Evolutionary conservation across 2,888 invertebrate genomes (phyloP).

Genomic region (Dryomyza anilis): DNA sequence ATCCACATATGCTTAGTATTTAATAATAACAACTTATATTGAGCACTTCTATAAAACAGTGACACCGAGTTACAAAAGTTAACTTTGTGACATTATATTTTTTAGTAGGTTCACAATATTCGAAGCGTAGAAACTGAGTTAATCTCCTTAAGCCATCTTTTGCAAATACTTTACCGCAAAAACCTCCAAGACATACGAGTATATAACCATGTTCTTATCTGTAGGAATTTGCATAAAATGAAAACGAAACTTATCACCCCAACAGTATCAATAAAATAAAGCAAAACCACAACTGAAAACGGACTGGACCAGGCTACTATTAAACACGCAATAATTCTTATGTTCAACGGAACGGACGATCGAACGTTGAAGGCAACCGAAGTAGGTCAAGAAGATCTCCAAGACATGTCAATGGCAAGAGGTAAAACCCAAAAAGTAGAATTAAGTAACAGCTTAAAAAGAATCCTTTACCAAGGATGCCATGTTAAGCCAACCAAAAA

Average conservation of each 20-base stretch:
- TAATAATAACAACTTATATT: too few relatives aligned
- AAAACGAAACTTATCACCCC: not conserved
- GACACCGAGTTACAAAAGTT: too few relatives aligned
- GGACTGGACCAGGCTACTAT: too few relatives aligned
- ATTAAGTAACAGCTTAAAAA: not conserved
- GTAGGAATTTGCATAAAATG: not conserved
- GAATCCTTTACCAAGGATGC: not conserved
- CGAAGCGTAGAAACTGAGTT: not conserved
- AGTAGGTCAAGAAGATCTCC: not conserved
- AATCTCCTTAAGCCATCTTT: not conserved
- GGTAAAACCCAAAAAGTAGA: too few relatives aligned
- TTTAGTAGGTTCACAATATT: too few relatives aligned
- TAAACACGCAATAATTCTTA: not conserved
- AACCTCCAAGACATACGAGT: not conserved
- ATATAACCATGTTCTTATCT: not conserved
- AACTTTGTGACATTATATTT: too few relatives aligned
- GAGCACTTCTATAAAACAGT: too few relatives aligned
- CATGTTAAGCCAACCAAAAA: not conserved
- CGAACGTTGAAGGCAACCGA: not conserved
- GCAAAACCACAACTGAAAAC: not conserved
- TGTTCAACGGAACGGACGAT: not conserved
- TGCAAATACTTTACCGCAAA: not conserved
- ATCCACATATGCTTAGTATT: too few relatives aligned
- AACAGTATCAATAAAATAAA: not conserved
- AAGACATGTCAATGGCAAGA: not conserved